A percentile compares a stretch with the other conserved stretches of the same genome.
phyloP scores from a whole-genome alignment of 92 coral and sea anemone genomes.

The Porites divaricata region DNA sequence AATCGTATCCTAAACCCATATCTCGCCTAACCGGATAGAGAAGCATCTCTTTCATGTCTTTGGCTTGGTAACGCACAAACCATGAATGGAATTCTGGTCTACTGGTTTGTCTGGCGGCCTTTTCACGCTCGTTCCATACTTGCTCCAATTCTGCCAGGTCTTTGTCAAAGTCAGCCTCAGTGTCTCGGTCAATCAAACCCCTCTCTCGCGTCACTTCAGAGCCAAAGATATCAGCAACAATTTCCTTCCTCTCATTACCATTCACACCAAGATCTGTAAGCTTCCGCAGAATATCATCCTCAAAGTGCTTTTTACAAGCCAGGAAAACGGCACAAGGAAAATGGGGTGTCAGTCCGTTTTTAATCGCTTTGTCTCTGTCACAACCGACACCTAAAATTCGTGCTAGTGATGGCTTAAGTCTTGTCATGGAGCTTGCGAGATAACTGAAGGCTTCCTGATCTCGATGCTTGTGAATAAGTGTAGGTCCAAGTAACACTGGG shows the following conservation, averaged over 20 bases:
- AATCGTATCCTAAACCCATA: constrained; percentile 52
- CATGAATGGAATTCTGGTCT: constrained; percentile 21
- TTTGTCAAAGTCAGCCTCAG: constrained; percentile 39
- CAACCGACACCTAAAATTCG: constrained; percentile 32
- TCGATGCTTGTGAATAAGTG: constrained; percentile 55
- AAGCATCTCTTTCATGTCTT: constrained; percentile 44
- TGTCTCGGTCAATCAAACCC: constrained; percentile 37
- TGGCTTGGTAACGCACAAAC: constrained; percentile 42
- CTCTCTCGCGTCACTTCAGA: constrained; percentile 42
- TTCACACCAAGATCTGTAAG: constrained; percentile 58
- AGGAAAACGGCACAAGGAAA: too few relatives aligned
- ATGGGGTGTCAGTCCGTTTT: constrained; percentile 39
- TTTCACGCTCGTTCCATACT: constrained; percentile 46
- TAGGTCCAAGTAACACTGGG: constrained; percentile 60
- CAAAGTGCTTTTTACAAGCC: constrained; percentile 60
- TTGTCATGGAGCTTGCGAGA: constrained; percentile 52
- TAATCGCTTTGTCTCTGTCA: constrained; percentile 58
- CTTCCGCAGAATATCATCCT: constrained; percentile 44
- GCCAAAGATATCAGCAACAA: constrained; percentile 47
- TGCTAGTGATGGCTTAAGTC: constrained; percentile 26
- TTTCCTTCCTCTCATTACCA: constrained; percentile 12
- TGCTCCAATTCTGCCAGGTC: constrained; percentile 35
- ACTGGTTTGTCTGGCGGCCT: constrained; percentile 21
- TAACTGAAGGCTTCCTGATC: constrained; percentile 43
- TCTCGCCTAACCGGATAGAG: constrained; percentile 49